Evolutionary conservation across 2,113 vertebrate genomes (phyloP).

Genomic region (Hemiprocne comata): DNA sequence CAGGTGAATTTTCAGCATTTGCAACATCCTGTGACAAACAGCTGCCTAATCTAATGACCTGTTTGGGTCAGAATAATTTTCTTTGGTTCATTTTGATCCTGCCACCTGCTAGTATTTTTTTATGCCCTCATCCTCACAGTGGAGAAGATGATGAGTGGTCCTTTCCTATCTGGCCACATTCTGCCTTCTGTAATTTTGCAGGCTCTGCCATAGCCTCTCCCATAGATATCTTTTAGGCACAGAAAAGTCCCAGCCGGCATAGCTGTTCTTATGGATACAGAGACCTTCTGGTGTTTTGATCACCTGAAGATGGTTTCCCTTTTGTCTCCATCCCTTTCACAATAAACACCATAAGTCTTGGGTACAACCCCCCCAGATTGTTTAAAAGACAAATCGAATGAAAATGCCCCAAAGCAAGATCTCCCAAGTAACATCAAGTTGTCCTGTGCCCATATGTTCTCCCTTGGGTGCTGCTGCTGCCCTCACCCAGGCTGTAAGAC

Average conservation of each 20-base stretch:
- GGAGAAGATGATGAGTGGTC: neutral
- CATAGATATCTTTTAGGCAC: neutral
- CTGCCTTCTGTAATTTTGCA: neutral
- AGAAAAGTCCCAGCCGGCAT: neutral
- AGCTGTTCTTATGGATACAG: neutral
- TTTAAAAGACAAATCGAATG: neutral
- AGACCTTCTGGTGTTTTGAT: neutral
- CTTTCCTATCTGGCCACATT: neutral
- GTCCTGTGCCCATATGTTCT: neutral
- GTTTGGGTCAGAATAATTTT: conserved; percentile 7
- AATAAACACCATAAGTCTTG: neutral
- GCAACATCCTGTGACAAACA: conserved; percentile 30
- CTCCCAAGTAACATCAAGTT: neutral
- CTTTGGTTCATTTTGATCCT: conserved; percentile 11
- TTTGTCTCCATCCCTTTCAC: neutral
- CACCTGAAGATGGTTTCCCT: neutral
- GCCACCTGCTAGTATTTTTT: neutral
- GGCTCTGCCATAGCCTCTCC: neutral
- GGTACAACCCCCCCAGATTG: neutral
- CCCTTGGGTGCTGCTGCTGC: neutral
- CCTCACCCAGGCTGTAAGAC: neutral
- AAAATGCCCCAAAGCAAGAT: neutral
- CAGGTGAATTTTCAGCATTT: neutral
- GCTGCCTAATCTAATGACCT: neutral
- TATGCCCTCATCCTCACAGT: neutral